Evolutionary conservation across 2,113 vertebrate genomes (phyloP).

Genomic region (Zosterops japonicus): DNA sequence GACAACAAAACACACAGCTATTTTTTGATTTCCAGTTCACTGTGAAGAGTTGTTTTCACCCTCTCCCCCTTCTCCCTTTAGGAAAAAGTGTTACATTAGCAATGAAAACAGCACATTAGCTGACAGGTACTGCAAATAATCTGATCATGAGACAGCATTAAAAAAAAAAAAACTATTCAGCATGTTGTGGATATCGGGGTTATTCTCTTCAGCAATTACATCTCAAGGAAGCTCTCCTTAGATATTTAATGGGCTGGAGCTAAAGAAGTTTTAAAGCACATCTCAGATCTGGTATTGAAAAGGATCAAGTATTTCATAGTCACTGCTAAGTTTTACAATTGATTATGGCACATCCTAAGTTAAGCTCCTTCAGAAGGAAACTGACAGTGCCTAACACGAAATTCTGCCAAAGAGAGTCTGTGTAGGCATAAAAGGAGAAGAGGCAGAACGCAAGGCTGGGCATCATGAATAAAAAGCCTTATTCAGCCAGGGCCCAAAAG

Average conservation of each 20-base stretch:
- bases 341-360: slow-evolving; percentile 35
- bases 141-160: slow-evolving; percentile 44
- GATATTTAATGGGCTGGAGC: neutral
- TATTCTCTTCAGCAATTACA: slow-evolving; percentile 30
- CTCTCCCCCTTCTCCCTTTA: neutral
- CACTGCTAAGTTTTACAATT: slow-evolving; percentile 28
- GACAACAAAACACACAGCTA: neutral
- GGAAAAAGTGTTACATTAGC: slow-evolving; percentile 60
- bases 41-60: slow-evolving; percentile 29
- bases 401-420: neutral
- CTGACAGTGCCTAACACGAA: neutral
- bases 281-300: neutral
- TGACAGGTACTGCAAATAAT: slow-evolving; percentile 39
- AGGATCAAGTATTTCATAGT: slow-evolving; percentile 18
- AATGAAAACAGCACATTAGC: slow-evolving; percentile 38
- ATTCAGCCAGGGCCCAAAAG: slow-evolving; percentile 69
- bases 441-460: slow-evolving; percentile 47
- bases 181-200: neutral
- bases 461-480: slow-evolving; percentile 64
- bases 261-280: slow-evolving; percentile 4
- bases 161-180: neutral
- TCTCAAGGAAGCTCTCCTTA: neutral
- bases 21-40: slow-evolving; percentile 57
- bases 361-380: neutral
- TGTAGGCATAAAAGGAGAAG: slow-evolving; percentile 46